These are phyloP conservation scores for Ridgeia piscesae DNA, from an alignment of 1,140 invertebrate species.

Conservation along the genomic window DNA sequence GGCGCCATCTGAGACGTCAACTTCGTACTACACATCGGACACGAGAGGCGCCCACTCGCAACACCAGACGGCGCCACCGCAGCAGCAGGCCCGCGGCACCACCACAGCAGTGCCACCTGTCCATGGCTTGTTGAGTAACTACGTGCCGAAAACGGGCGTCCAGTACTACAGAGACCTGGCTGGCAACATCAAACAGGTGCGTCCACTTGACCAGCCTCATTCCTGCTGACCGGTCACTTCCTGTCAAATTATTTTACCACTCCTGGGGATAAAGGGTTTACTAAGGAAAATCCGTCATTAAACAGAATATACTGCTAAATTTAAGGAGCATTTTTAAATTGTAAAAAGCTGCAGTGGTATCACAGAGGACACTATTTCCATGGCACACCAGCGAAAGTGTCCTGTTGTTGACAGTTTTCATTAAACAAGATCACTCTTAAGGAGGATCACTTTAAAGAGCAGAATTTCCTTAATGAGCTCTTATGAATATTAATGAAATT, in stretches of 20 bases:
- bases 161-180: constrained; percentile 93
- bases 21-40: constrained; percentile 10
- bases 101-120: constrained; percentile 77
- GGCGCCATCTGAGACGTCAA: neutral
- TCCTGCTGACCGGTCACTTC: neutral
- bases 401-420: too few relatives aligned
- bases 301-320: too few relatives aligned
- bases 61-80: neutral
- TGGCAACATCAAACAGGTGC: constrained; percentile 88
- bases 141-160: constrained; percentile 75
- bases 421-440: too few relatives aligned
- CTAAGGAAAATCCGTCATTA: neutral
- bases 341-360: too few relatives aligned
- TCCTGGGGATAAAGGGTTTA: too few relatives aligned
- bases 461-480: too few relatives aligned
- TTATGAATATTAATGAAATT: too few relatives aligned
- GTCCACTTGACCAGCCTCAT: neutral
- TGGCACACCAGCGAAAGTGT: too few relatives aligned
- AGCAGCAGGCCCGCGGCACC: constrained; percentile 10
- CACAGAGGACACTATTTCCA: too few relatives aligned
- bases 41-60: neutral
- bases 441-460: too few relatives aligned
- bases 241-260: too few relatives aligned
- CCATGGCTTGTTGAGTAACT: constrained; percentile 79
- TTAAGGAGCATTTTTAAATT: too few relatives aligned